Evolutionary conservation across 1,140 invertebrate species (phyloP).

Genomic region (Cyrtorhinus lividipennis): DNA sequence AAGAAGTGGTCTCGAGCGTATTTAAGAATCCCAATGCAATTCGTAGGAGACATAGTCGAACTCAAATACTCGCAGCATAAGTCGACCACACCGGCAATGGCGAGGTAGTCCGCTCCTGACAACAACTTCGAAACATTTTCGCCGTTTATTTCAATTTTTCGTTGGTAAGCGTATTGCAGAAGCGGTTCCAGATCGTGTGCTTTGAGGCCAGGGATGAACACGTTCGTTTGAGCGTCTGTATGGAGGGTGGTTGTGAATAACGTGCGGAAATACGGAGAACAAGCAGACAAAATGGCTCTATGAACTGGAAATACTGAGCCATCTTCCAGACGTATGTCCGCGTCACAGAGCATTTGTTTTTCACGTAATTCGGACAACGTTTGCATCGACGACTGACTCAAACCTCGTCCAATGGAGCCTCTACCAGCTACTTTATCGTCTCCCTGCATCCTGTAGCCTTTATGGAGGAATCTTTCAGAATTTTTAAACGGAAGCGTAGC

Average conservation of each 20-base stretch:
- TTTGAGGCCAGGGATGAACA: constrained; percentile 57
- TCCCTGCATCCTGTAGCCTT: too few relatives aligned
- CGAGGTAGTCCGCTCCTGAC: constrained; percentile 61
- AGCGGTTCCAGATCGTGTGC: constrained; percentile 56
- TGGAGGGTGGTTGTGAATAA: constrained; percentile 70
- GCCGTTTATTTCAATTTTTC: constrained; percentile 48
- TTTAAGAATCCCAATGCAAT: constrained; percentile 65
- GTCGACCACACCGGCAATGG: constrained; percentile 58
- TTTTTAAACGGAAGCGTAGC: too few relatives aligned
- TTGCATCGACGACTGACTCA: constrained; percentile 16
- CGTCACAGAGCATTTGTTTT: constrained; percentile 66
- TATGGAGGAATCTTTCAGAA: too few relatives aligned
- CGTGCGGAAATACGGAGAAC: constrained; percentile 62
- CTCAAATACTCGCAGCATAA: constrained; percentile 59
- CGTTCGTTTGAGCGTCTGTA: constrained; percentile 46
- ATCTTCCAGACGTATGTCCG: constrained; percentile 59
- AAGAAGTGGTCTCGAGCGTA: constrained; percentile 65
- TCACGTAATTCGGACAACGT: constrained; percentile 50
- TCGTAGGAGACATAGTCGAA: constrained; percentile 46
- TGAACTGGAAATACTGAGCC: constrained; percentile 62
- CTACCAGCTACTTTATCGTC: too few relatives aligned
- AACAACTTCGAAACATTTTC: constrained; percentile 64
- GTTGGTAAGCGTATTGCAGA: constrained; percentile 67
- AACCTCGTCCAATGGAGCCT: not conserved
- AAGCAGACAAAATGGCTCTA: constrained; percentile 68